Conservation (phyloP, 2,888 invertebrate genomes). For the Pseudoips prasinana region DNA sequence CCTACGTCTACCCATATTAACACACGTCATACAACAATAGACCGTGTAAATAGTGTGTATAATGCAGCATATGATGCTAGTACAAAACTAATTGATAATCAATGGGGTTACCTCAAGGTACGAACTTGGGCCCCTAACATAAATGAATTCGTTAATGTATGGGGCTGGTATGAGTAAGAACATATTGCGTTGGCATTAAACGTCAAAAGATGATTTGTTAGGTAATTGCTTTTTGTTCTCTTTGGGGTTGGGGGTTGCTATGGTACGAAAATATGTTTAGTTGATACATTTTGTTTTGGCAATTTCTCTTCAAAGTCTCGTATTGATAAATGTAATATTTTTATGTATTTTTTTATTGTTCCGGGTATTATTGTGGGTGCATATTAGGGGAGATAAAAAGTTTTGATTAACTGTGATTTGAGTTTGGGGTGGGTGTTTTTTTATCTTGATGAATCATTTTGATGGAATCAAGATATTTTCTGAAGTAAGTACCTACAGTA, state of each 20-base stretch:
- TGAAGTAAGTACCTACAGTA: too few species aligned
- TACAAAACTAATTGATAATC: slow-evolving; percentile 81
- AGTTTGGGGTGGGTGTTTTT: slow-evolving; percentile 12
- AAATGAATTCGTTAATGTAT: slow-evolving; percentile 69
- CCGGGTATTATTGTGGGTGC: slow-evolving; percentile 25
- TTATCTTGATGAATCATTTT: slow-evolving; percentile 26
- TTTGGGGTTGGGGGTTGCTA: slow-evolving; percentile 57
- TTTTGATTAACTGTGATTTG: slow-evolving; percentile 24
- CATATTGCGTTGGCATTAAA: slow-evolving; percentile 79
- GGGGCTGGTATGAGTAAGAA: slow-evolving; percentile 65
- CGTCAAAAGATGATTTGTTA: slow-evolving; percentile 80
- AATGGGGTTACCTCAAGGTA: slow-evolving; percentile 52
- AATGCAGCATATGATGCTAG: slow-evolving; percentile 73
- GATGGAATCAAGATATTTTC: slow-evolving; percentile 19
- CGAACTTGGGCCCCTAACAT: slow-evolving; percentile 57
- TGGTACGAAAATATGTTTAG: slow-evolving; percentile 68
- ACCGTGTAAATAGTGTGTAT: slow-evolving; percentile 77
- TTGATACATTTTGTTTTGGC: slow-evolving; percentile 68
- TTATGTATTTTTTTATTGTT: slow-evolving; percentile 29
- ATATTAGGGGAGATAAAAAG: slow-evolving; percentile 24
- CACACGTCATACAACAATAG: slow-evolving; percentile 51
- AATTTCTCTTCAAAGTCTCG: slow-evolving; percentile 43
- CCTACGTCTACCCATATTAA: slow-evolving; percentile 44
- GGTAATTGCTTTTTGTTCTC: slow-evolving; percentile 77
- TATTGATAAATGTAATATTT: slow-evolving; percentile 41